Percentiles rank a stretch among this genome's conserved stretches.
Conservation (phyloP, 2,113 vertebrate species). For the Oplegnathus fasciatus region DNA sequence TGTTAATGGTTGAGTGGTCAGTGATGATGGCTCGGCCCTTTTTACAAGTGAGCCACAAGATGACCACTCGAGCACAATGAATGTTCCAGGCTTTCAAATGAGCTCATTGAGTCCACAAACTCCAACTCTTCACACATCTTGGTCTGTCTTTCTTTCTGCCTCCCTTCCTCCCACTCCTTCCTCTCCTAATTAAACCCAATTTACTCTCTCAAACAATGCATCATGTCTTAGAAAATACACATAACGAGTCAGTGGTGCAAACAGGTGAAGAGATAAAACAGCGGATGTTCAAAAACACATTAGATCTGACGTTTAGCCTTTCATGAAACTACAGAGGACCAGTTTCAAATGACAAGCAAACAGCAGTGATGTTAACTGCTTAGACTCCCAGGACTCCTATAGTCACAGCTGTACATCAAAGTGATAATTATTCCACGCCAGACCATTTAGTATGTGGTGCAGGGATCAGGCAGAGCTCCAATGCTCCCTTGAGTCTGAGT, state of each 20-base stretch:
- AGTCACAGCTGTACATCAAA: constrained; percentile 12
- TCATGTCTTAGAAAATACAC: neutral
- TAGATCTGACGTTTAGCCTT: constrained; percentile 23
- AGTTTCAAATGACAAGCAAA: constrained; percentile 15
- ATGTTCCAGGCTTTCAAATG: constrained; percentile 52
- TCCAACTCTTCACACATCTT: constrained; percentile 16
- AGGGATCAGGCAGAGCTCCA: constrained; percentile 19
- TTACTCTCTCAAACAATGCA: constrained; percentile 35
- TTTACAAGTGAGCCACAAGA: constrained; percentile 54
- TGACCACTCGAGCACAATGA: constrained; percentile 58
- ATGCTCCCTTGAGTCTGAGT: constrained; percentile 11
- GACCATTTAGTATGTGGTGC: neutral
- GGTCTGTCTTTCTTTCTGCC: constrained; percentile 4
- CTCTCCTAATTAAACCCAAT: constrained; percentile 24
- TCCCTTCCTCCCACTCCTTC: constrained; percentile 5
- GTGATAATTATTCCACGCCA: neutral
- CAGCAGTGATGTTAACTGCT: constrained; percentile 13
- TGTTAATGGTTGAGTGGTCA: constrained; percentile 52
- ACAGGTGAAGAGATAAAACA: constrained; percentile 31
- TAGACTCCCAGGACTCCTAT: neutral
- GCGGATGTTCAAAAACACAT: constrained; percentile 31
- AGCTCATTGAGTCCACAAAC: constrained; percentile 46
- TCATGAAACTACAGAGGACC: neutral
- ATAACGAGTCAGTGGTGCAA: constrained; percentile 13
- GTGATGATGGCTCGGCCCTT: constrained; percentile 43